A percentile compares a stretch with the other conserved stretches of the same genome.
phyloP scores from a whole-genome alignment of 2,113 vertebrate genomes.

The Prochilodus magdalenae region DNA sequence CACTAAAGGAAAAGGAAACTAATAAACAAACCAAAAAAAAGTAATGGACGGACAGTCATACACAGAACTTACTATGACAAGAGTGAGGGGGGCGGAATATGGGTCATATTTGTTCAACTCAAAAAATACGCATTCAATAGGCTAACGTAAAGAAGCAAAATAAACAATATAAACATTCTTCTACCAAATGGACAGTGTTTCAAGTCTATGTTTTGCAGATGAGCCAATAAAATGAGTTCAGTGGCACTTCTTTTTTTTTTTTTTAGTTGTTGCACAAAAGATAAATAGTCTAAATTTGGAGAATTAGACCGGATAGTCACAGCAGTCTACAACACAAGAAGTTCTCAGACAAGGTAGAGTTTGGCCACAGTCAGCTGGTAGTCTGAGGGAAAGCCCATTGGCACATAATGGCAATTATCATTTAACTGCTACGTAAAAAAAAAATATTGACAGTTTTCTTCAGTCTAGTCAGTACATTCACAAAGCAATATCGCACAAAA shows the following conservation, averaged over 20 bases:
- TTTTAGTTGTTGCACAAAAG: not conserved
- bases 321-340: not conserved
- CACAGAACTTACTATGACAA: constrained; percentile 21
- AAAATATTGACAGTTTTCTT: not conserved
- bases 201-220: constrained; percentile 68
- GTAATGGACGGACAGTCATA: constrained; percentile 43
- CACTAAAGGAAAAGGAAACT: no score
- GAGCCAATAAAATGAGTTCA: constrained; percentile 35
- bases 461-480: constrained; percentile 33
- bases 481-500: not conserved
- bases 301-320: not conserved
- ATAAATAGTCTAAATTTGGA: not conserved
- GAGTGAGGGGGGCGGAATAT: constrained; percentile 25
- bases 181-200: constrained; percentile 8
- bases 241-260: constrained; percentile 10
- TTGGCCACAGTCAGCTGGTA: not conserved
- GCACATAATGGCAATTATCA: not conserved
- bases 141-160: constrained; percentile 37
- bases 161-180: constrained; percentile 41
- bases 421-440: not conserved
- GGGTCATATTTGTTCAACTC: constrained; percentile 68
- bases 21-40: constrained; percentile 19
- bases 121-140: constrained; percentile 52
- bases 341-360: not conserved
- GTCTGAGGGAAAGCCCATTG: not conserved